Percentiles rank a stretch among this genome's conserved stretches.
These are phyloP conservation scores for Ochlodes sylvanus DNA, from an alignment of 2,888 invertebrate species.

Conservation along the genomic window DNA sequence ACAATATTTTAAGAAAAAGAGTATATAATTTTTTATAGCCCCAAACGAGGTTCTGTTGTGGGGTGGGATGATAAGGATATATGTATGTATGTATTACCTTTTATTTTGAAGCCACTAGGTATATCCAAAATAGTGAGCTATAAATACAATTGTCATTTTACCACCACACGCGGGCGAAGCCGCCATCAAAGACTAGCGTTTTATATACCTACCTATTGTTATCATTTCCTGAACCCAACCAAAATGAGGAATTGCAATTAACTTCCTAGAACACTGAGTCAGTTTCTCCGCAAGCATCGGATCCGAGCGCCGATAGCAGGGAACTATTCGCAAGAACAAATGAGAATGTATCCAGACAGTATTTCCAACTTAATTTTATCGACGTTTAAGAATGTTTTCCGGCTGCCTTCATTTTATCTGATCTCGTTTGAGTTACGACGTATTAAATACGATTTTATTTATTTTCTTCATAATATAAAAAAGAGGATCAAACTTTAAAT, in stretches of 20 bases:
- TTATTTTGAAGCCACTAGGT: too few species aligned
- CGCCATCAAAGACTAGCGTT: too few species aligned
- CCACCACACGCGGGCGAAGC: too few species aligned
- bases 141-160: too few species aligned
- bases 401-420: constrained; percentile 26
- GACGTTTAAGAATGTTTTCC: constrained; percentile 32
- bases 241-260: constrained; percentile 6
- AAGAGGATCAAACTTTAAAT: too few species aligned
- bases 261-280: constrained; percentile 15
- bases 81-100: too few species aligned
- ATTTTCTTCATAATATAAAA: too few species aligned
- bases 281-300: constrained; percentile 14
- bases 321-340: constrained; percentile 30
- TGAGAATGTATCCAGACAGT: constrained; percentile 25
- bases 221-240: neutral
- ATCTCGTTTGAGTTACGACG: constrained; percentile 13
- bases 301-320: constrained; percentile 27
- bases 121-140: too few species aligned
- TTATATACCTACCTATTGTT: too few species aligned
- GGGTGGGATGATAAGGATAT: too few species aligned
- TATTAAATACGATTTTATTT: neutral
- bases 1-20: constrained; percentile 2
- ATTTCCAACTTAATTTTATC: constrained; percentile 37
- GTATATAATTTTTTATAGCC: neutral
- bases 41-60: neutral